A percentile compares a stretch with the other conserved stretches of the same genome.
These are phyloP conservation scores for Dreissena rostriformis DNA, from an alignment of 1,140 invertebrate species.

Conservation along the genomic window DNA sequence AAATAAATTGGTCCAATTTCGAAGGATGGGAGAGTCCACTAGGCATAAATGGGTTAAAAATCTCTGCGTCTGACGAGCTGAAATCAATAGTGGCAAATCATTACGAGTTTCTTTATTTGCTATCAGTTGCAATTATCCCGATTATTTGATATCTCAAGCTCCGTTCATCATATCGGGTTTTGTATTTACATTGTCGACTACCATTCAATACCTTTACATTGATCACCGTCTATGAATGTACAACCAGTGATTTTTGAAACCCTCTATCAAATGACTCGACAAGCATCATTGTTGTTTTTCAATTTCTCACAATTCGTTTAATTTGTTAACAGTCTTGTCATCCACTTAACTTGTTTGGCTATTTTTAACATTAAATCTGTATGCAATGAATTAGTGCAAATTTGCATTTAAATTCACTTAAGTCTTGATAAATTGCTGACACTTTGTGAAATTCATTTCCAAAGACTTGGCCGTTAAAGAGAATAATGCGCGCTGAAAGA, in stretches of 20 bases:
- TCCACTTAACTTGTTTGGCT: constrained; percentile 1
- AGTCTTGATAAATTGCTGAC: neutral
- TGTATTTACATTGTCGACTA: neutral
- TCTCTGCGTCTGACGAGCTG: too few relatives aligned
- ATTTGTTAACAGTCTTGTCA: neutral
- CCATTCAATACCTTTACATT: constrained; percentile 42
- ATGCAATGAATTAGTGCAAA: neutral
- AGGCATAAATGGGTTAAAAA: too few relatives aligned
- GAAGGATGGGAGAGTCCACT: too few relatives aligned
- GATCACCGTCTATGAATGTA: constrained; percentile 22
- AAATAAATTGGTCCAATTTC: too few relatives aligned
- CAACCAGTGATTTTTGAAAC: constrained; percentile 9
- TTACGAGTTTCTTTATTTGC: neutral
- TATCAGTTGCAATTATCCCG: neutral
- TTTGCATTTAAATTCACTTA: constrained; percentile 10
- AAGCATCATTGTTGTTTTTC: neutral
- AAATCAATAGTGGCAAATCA: too few relatives aligned
- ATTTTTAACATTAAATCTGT: constrained; percentile 21
- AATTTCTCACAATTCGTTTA: constrained; percentile 16
- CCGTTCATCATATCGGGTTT: neutral
- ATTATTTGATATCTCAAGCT: neutral
- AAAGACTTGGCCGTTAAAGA: neutral
- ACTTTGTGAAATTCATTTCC: neutral
- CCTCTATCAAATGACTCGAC: neutral
- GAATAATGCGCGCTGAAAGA: neutral